Conservation (phyloP, 2,113 vertebrate species). For the Silurus meridionalis region DNA sequence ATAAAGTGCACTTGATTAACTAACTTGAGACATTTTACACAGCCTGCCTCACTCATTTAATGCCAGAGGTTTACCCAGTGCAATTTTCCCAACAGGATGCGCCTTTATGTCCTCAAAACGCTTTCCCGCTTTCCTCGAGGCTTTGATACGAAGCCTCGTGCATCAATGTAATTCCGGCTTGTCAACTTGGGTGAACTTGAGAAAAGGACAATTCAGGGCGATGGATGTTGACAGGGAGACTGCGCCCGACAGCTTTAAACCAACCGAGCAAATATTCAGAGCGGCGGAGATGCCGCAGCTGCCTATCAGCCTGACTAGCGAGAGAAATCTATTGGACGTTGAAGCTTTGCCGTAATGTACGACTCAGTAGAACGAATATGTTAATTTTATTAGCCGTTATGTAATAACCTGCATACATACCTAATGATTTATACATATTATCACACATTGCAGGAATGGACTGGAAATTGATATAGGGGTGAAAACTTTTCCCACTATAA, state of each 20-base stretch:
- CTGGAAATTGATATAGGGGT: not conserved
- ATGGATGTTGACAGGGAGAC: conserved; percentile 22
- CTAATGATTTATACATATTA: not conserved
- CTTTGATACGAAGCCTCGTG: not conserved
- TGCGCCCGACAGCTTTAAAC: not conserved
- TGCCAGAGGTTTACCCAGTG: conserved; percentile 4
- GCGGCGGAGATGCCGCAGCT: not conserved
- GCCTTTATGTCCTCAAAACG: not conserved
- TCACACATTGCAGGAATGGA: not conserved
- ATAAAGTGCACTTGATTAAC: conserved; percentile 7
- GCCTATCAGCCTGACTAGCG: not conserved
- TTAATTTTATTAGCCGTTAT: not conserved
- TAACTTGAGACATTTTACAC: not conserved
- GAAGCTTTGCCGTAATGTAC: not conserved
- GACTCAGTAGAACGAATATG: not conserved
- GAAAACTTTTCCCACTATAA: not conserved
- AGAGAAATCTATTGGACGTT: not conserved
- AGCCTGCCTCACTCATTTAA: conserved; percentile 3
- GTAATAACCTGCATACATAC: not conserved
- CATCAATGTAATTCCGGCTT: conserved; percentile 1
- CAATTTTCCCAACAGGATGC: conserved; percentile 19
- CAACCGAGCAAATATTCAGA: not conserved
- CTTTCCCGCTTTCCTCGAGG: conserved; percentile 20
- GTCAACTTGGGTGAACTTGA: conserved; percentile 1
- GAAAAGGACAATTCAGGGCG: not conserved